These are phyloP conservation scores for Trichonephila inaurata DNA, from an alignment of 1,140 invertebrate species.

Conservation along the genomic window DNA sequence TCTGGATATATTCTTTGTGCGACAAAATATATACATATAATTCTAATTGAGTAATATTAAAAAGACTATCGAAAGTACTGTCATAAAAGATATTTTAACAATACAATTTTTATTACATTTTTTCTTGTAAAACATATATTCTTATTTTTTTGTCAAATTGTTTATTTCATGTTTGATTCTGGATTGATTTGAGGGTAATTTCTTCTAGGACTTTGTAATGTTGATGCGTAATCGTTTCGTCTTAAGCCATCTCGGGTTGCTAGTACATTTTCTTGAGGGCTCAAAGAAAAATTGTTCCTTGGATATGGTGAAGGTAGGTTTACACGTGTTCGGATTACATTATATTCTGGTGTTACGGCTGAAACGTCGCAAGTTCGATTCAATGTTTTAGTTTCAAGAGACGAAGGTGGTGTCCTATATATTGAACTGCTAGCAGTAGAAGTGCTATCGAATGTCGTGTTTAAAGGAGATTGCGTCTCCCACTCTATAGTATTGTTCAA, in stretches of 20 bases:
- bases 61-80: too few species aligned
- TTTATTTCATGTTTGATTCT: too few species aligned
- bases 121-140: too few species aligned
- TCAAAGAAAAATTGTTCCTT: neutral
- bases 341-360: neutral
- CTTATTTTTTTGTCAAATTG: too few species aligned
- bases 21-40: too few species aligned
- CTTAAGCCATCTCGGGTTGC: neutral
- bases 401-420: neutral
- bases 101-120: too few species aligned
- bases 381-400: neutral
- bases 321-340: neutral
- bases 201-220: neutral
- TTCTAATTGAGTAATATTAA: too few species aligned
- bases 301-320: neutral
- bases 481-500: slow-evolving; percentile 1
- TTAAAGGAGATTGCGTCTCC: neutral
- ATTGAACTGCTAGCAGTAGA: neutral
- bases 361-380: neutral
- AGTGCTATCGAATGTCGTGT: neutral
- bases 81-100: too few species aligned
- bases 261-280: neutral
- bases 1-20: too few species aligned
- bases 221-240: neutral
- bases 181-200: neutral